These are phyloP conservation scores for Lasius platythorax DNA, from an alignment of 2,888 invertebrate genomes.

Conservation along the genomic window DNA sequence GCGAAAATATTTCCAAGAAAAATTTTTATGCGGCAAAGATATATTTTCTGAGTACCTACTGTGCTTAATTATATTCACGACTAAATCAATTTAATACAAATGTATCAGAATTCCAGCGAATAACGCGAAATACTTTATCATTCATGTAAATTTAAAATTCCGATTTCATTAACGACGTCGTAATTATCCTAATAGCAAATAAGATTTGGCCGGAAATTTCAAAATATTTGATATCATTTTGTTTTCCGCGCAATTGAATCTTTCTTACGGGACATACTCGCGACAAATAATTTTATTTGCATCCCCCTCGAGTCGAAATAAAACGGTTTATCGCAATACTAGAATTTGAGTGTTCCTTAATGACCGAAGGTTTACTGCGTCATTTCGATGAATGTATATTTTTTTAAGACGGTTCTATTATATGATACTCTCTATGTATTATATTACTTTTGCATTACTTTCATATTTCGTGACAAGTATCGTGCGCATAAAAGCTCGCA, in stretches of 20 bases:
- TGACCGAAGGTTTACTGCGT: constrained; percentile 78
- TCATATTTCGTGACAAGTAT: constrained; percentile 58
- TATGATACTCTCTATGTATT: constrained; percentile 66
- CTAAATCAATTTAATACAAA: not conserved
- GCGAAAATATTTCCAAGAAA: not conserved
- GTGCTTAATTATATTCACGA: not conserved
- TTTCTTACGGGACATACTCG: constrained; percentile 4
- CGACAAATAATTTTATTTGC: constrained; percentile 74
- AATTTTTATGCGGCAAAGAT: not conserved
- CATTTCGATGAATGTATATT: constrained; percentile 76
- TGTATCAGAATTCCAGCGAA: not conserved
- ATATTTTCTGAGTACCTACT: not conserved
- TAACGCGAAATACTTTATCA: no score
- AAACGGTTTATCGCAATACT: constrained; percentile 72
- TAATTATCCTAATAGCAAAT: not conserved
- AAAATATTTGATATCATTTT: constrained; percentile 1
- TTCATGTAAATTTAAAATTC: constrained; percentile 3
- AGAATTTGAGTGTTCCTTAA: constrained; percentile 72
- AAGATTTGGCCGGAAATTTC: not conserved
- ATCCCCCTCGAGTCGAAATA: constrained; percentile 70
- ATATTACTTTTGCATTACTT: constrained; percentile 78
- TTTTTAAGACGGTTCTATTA: constrained; percentile 75
- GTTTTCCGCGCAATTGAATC: constrained; percentile 19
- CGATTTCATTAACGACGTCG: not conserved
- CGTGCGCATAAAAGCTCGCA: constrained; percentile 51